Evolutionary conservation across 2,888 invertebrate genomes (phyloP).

Genomic region (Tenthredo distinguenda): DNA sequence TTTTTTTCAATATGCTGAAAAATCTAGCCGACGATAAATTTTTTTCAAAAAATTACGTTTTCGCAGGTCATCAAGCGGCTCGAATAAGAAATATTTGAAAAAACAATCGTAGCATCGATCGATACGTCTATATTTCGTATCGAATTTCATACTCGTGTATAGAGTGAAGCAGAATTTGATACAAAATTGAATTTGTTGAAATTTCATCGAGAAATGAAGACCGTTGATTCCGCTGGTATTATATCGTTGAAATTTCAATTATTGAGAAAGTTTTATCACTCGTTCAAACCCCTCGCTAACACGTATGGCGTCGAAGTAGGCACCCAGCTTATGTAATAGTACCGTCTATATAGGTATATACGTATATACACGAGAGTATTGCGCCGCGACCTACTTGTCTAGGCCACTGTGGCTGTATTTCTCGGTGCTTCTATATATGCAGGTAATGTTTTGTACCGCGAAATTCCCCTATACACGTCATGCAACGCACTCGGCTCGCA

Average conservation of each 20-base stretch:
- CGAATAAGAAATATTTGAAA: neutral
- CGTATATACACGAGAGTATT: slow-evolving; percentile 65
- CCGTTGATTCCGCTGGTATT: neutral
- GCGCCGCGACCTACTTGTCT: slow-evolving; percentile 77
- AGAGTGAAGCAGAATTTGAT: neutral
- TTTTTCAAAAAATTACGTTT: neutral
- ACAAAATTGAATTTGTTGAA: neutral
- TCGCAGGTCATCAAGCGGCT: neutral
- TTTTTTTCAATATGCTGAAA: neutral
- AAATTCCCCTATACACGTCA: slow-evolving; percentile 47
- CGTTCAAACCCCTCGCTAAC: slow-evolving; percentile 55
- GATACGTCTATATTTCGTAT: neutral
- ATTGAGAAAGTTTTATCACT: slow-evolving; percentile 27
- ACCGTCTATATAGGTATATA: slow-evolving; percentile 52
- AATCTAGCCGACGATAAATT: neutral
- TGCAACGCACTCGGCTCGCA: slow-evolving; percentile 50
- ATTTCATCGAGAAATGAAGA: neutral
- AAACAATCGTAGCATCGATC: neutral
- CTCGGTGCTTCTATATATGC: slow-evolving; percentile 61
- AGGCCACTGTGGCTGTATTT: slow-evolving; percentile 74
- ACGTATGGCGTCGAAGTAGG: slow-evolving; percentile 62
- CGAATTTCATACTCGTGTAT: neutral
- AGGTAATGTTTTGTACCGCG: slow-evolving; percentile 62
- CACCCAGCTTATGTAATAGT: slow-evolving; percentile 70
- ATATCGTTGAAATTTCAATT: neutral